Conservation (phyloP, 2,797 vertebrate species). For the Chloroceryle inda region DNA sequence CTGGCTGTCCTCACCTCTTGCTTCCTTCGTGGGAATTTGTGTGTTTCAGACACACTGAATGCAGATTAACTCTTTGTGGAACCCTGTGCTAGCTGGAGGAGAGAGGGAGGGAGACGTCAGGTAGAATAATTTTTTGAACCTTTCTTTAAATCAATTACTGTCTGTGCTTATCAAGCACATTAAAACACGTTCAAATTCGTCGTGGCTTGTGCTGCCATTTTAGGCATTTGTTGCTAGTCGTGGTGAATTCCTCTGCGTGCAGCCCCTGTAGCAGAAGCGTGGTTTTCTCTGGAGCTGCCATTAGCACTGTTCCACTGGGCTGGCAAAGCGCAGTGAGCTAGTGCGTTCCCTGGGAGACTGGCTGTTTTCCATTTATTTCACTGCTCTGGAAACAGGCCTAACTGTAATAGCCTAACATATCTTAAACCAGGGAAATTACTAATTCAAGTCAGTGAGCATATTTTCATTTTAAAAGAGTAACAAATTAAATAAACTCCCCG, state of each 20-base stretch:
- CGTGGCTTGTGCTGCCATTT: constrained; percentile 10
- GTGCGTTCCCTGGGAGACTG: constrained; percentile 43
- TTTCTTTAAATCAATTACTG: not conserved
- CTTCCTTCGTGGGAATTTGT: not conserved
- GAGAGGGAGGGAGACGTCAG: not conserved
- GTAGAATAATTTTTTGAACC: not conserved
- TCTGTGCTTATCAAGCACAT: not conserved
- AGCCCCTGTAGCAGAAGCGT: not conserved
- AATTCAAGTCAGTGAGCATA: constrained; percentile 63
- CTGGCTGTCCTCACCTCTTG: not conserved
- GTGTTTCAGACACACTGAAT: not conserved
- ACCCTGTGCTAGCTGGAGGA: not conserved
- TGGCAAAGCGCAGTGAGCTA: constrained; percentile 17
- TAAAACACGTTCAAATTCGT: not conserved
- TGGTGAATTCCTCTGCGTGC: not conserved
- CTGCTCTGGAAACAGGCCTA: constrained; percentile 55
- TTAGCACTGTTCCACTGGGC: constrained; percentile 27
- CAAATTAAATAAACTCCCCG: constrained; percentile 71
- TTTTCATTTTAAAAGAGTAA: constrained; percentile 69
- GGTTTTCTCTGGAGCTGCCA: constrained; percentile 29
- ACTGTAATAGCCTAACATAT: constrained; percentile 45
- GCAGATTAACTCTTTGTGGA: not conserved
- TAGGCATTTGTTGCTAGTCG: not conserved
- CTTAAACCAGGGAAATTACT: constrained; percentile 64
- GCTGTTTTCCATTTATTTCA: constrained; percentile 55